A percentile compares a stretch with the other conserved stretches of the same genome.
phyloP scores from a whole-genome alignment of 35 echinoderm and acorn worm species.

The Apostichopus japonicus region DNA sequence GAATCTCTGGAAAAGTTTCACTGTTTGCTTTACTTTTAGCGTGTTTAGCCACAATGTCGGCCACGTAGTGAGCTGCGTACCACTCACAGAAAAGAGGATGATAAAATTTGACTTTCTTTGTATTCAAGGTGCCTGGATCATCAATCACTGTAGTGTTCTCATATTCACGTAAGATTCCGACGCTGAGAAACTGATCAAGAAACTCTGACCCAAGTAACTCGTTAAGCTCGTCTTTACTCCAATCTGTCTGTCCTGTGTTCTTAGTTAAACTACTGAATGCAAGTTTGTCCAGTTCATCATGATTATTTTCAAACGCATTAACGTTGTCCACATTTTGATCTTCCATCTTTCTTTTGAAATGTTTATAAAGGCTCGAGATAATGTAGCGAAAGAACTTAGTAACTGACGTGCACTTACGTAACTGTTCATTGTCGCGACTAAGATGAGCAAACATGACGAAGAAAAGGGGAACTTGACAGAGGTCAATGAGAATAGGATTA shows the following conservation, averaged over 20 bases:
- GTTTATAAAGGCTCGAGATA: not conserved
- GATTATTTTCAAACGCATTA: not conserved
- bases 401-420: not conserved
- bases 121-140: not conserved
- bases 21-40: not conserved
- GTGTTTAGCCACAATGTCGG: not conserved
- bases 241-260: not conserved
- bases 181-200: not conserved
- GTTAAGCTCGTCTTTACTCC: not conserved
- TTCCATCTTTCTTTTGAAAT: slow-evolving; percentile 18
- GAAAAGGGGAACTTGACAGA: slow-evolving; percentile 16
- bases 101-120: slow-evolving; percentile 10
- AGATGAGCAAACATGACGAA: slow-evolving; percentile 29
- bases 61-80: slow-evolving; percentile 4
- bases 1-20: not conserved
- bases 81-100: slow-evolving; percentile 12
- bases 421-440: not conserved
- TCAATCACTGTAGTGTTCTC: not conserved
- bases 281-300: not conserved
- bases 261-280: not conserved
- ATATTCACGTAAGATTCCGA: not conserved
- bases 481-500: not conserved
- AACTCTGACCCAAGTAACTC: not conserved
- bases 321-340: not conserved
- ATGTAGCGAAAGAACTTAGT: slow-evolving; percentile 10